Conservation (phyloP, 2,113 vertebrate species). For the Solea solea region DNA sequence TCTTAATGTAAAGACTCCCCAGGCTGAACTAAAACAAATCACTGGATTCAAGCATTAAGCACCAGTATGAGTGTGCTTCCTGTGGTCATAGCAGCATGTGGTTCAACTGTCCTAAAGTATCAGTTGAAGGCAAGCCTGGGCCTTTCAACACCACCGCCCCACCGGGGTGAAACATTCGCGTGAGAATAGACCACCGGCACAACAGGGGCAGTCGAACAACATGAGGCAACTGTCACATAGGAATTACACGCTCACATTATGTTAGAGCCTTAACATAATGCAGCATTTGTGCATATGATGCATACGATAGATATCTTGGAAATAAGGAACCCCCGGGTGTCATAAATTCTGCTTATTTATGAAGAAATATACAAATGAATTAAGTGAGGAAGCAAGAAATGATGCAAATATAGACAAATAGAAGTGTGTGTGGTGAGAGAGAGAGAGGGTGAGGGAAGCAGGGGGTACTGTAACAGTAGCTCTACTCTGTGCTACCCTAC, state of each 20-base stretch:
- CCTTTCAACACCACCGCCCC: conserved; percentile 35
- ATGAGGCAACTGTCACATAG: conserved; percentile 23
- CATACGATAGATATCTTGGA: neutral
- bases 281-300: neutral
- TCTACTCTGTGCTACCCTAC: conserved; percentile 39
- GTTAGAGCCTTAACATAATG: neutral
- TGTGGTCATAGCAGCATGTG: conserved; percentile 48
- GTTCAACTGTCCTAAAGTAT: conserved; percentile 43
- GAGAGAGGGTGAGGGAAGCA: neutral
- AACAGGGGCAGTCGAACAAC: conserved; percentile 21
- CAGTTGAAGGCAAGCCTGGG: conserved; percentile 33
- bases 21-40: neutral
- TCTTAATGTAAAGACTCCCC: neutral
- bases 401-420: neutral
- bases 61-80: conserved; percentile 7
- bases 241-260: conserved; percentile 20
- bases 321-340: neutral
- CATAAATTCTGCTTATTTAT: neutral
- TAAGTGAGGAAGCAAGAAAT: neutral
- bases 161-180: conserved; percentile 28
- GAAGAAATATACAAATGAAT: neutral
- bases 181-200: conserved; percentile 25
- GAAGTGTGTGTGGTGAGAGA: neutral
- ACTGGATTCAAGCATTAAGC: conserved; percentile 8
- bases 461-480: conserved; percentile 50